A percentile compares a stretch with the other conserved stretches of the same genome.
Evolutionary conservation across 2,888 invertebrate genomes (phyloP).

Genomic region (Pomacea canaliculata): DNA sequence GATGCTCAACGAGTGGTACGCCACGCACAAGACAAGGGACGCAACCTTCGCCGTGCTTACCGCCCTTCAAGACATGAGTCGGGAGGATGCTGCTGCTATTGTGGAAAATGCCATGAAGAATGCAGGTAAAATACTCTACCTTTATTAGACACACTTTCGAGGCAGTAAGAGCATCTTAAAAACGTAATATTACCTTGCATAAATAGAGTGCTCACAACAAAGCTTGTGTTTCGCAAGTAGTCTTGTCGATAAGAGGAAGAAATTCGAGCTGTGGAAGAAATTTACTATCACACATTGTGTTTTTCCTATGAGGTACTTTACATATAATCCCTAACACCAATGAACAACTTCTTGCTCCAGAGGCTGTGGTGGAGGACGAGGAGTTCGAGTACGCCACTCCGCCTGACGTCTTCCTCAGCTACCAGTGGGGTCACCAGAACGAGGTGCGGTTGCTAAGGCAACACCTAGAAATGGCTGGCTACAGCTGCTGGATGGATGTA

Average conservation of each 20-base stretch:
- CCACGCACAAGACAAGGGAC: constrained; percentile 64
- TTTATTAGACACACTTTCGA: no score
- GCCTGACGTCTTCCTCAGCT: constrained; percentile 56
- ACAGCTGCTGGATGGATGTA: constrained; percentile 66
- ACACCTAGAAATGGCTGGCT: constrained; percentile 65
- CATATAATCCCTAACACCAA: no score
- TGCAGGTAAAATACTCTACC: constrained; percentile 43
- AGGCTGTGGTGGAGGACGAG: constrained; percentile 48
- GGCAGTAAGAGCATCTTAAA: no score
- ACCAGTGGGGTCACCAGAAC: constrained; percentile 66
- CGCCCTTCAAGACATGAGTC: constrained; percentile 62
- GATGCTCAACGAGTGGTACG: constrained; percentile 66
- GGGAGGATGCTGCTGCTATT: constrained; percentile 59
- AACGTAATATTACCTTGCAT: no score
- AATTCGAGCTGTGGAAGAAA: no score
- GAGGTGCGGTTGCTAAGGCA: constrained; percentile 61
- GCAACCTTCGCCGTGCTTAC: constrained; percentile 56
- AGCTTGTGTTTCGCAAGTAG: no score
- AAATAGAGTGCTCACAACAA: no score
- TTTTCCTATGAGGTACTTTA: no score
- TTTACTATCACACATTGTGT: no score
- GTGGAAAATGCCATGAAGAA: constrained; percentile 63
- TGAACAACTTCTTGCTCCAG: constrained; percentile 3
- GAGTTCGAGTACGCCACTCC: constrained; percentile 41
- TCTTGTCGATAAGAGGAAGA: no score